Conservation (phyloP, 2,888 invertebrate species). For the Leptinotarsa tumamoca region DNA sequence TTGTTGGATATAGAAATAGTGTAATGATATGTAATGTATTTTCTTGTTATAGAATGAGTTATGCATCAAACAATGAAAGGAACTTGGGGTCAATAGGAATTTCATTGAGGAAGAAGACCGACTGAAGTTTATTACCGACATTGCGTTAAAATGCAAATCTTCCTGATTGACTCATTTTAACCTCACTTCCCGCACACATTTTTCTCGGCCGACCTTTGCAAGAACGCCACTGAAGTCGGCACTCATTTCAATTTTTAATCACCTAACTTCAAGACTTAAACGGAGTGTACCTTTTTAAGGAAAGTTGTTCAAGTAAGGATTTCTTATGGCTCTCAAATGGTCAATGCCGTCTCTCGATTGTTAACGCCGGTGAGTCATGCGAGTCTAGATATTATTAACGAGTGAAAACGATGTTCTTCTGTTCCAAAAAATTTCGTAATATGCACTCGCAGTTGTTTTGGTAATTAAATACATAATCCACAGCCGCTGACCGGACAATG, state of each 20-base stretch:
- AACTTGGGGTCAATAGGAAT: neutral
- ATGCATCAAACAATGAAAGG: neutral
- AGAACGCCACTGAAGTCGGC: slow-evolving; percentile 10
- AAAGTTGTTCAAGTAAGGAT: slow-evolving; percentile 29
- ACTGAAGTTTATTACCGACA: neutral
- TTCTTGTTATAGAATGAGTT: neutral
- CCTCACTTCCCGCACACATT: slow-evolving; percentile 11
- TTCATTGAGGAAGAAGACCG: neutral
- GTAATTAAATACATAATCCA: slow-evolving; percentile 5
- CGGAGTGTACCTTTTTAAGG: slow-evolving; percentile 29
- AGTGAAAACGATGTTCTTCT: slow-evolving; percentile 19
- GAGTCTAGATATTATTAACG: slow-evolving; percentile 22
- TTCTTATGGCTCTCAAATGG: slow-evolving; percentile 25
- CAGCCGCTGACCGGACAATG: neutral
- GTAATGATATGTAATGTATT: no score
- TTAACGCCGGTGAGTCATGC: slow-evolving; percentile 21
- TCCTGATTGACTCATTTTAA: slow-evolving; percentile 5
- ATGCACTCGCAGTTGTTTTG: slow-evolving; percentile 6
- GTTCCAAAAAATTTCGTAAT: slow-evolving; percentile 15
- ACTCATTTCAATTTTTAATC: slow-evolving; percentile 8
- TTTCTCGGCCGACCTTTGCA: neutral
- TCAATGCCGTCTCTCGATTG: slow-evolving; percentile 26
- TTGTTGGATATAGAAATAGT: no score
- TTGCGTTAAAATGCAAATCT: neutral
- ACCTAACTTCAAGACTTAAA: slow-evolving; percentile 12